Evolutionary conservation across 2,888 invertebrate species (phyloP).

Genomic region (Mesochorus sp.): DNA sequence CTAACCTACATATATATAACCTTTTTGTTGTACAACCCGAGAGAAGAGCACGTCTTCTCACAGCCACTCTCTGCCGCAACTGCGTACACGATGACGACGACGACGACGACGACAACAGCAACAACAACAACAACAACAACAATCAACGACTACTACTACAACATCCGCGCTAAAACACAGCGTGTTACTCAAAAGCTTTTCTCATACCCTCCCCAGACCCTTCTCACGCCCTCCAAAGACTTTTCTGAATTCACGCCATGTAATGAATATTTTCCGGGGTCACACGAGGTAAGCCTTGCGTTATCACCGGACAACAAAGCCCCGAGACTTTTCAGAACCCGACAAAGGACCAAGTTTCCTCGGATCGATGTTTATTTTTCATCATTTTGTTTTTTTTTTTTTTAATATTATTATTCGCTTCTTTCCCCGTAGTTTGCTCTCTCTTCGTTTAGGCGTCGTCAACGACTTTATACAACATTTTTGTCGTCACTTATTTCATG

Average conservation of each 20-base stretch:
- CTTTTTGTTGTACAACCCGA: constrained; percentile 35
- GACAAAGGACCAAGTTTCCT: constrained; percentile 10
- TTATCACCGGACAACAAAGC: constrained; percentile 21
- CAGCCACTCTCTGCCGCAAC: constrained; percentile 19
- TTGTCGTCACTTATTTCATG: background rate
- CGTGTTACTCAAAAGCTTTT: background rate
- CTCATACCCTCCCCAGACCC: too few relatives aligned
- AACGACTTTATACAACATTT: background rate
- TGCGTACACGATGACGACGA: constrained; percentile 11
- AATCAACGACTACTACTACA: background rate
- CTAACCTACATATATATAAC: constrained; percentile 20
- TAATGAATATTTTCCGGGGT: constrained; percentile 58
- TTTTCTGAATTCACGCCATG: constrained; percentile 57
- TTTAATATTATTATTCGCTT: background rate
- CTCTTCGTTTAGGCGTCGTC: background rate
- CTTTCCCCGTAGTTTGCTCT: background rate
- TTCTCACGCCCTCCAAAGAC: constrained; percentile 12
- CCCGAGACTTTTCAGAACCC: background rate
- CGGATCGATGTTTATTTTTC: constrained; percentile 1
- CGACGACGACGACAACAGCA: constrained; percentile 1
- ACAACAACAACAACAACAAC: background rate
- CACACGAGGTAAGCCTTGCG: constrained; percentile 42
- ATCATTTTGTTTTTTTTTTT: background rate
- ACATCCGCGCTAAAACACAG: background rate
- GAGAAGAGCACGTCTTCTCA: constrained; percentile 47